Evolutionary conservation across 1,140 invertebrate species (phyloP).

Genomic region (Drosophila ficusphila): DNA sequence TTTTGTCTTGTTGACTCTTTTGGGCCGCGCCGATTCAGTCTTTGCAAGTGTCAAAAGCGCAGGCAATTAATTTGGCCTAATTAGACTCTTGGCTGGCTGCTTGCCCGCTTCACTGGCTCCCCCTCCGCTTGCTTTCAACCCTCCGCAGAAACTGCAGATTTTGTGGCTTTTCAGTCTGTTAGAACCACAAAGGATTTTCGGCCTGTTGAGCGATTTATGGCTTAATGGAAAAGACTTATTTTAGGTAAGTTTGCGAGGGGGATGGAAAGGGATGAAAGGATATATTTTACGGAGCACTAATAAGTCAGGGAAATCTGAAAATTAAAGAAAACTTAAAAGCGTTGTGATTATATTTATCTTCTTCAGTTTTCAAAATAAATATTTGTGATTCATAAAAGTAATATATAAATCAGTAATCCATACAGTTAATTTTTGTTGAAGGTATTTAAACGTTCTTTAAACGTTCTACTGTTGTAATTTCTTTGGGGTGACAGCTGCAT

Average conservation of each 20-base stretch:
- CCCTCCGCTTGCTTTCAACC: background rate
- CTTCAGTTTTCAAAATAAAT: no score
- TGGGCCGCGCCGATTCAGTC: slow-evolving; percentile 38
- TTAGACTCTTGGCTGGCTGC: slow-evolving; percentile 75
- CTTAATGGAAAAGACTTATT: slow-evolving; percentile 35
- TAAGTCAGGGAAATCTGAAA: background rate
- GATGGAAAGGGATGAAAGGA: background rate
- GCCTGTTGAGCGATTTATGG: slow-evolving; percentile 75
- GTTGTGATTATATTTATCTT: no score
- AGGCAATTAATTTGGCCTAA: slow-evolving; percentile 80
- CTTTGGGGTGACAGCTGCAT: slow-evolving; percentile 13
- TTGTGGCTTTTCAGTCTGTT: slow-evolving; percentile 60
- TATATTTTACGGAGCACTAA: background rate
- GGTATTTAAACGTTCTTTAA: background rate
- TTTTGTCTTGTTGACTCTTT: slow-evolving; percentile 69
- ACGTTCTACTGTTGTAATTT: background rate
- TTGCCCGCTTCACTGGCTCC: slow-evolving; percentile 29
- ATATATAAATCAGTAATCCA: no score
- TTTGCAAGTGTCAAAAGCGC: slow-evolving; percentile 79
- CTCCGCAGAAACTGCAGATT: slow-evolving; percentile 56
- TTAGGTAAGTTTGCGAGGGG: background rate
- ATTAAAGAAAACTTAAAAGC: no score
- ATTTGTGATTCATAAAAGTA: no score
- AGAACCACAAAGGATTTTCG: slow-evolving; percentile 58
- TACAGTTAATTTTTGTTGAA: no score